Conservation (phyloP, 1,140 invertebrate genomes). For the Drosophila ironensis region DNA sequence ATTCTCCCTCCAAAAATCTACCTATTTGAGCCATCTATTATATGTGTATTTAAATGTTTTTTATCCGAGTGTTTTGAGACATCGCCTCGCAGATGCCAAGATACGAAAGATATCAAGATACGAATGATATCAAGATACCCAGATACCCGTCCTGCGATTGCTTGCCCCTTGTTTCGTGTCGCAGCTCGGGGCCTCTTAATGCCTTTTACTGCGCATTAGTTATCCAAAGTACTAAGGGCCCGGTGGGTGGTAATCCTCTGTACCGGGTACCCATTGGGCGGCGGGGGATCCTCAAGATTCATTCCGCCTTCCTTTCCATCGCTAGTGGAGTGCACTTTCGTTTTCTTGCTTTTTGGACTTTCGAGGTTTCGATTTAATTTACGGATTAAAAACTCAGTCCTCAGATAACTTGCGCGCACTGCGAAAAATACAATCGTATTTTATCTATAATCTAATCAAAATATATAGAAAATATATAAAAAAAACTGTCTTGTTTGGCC, state of each 20-base stretch:
- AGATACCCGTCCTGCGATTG: neutral
- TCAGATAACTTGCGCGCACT: neutral
- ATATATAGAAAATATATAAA: too few species aligned
- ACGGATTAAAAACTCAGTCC: too few species aligned
- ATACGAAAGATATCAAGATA: neutral
- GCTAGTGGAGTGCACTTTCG: neutral
- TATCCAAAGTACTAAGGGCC: conserved; percentile 10
- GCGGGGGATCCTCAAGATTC: neutral
- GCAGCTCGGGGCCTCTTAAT: conserved; percentile 25
- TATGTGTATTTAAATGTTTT: too few species aligned
- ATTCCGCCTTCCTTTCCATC: neutral
- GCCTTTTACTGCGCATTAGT: conserved; percentile 41
- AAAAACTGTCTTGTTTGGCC: neutral
- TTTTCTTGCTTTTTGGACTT: neutral
- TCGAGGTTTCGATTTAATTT: conserved; percentile 20
- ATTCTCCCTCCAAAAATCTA: too few species aligned
- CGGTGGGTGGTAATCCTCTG: neutral
- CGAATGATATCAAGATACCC: neutral
- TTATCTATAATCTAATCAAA: too few species aligned
- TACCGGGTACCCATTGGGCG: too few species aligned
- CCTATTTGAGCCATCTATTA: too few species aligned
- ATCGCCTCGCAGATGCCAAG: too few species aligned
- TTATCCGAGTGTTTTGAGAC: too few species aligned
- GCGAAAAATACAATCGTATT: too few species aligned
- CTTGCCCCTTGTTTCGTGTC: conserved; percentile 1